phyloP scores from a whole-genome alignment of 2,113 vertebrate genomes.

The Triplophysa tibetana region DNA sequence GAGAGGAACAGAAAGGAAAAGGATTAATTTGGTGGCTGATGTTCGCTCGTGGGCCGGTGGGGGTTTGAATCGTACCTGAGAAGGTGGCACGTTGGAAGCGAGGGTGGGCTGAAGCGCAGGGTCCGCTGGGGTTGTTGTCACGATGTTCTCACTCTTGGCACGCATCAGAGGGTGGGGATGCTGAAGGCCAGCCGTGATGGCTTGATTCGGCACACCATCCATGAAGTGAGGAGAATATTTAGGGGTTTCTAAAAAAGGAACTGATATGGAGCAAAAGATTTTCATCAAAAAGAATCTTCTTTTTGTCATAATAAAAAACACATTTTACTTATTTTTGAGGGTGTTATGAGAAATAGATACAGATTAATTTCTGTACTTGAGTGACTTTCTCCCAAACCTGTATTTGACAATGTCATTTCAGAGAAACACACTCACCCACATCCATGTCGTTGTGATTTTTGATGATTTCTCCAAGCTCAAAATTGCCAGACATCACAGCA shows the following conservation, averaged over 20 bases:
- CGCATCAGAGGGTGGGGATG: constrained; percentile 78
- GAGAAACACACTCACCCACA: constrained; percentile 74
- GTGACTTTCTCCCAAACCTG: background rate
- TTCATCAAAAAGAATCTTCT: background rate
- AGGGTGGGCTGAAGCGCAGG: constrained; percentile 63
- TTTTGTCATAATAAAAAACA: background rate
- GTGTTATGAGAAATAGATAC: too few species aligned
- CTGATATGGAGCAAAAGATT: constrained; percentile 59
- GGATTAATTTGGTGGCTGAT: background rate
- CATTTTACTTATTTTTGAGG: background rate
- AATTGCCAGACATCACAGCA: constrained; percentile 87
- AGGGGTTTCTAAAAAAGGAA: constrained; percentile 88
- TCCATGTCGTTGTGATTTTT: constrained; percentile 87
- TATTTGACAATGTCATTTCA: background rate
- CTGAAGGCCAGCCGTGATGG: constrained; percentile 69
- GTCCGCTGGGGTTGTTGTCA: constrained; percentile 77
- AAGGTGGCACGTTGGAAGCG: constrained; percentile 11
- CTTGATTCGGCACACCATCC: constrained; percentile 75
- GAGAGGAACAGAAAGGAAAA: constrained; percentile 12
- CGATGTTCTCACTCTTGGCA: constrained; percentile 88
- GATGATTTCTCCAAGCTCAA: constrained; percentile 90
- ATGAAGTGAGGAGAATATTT: constrained; percentile 80
- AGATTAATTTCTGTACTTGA: too few species aligned
- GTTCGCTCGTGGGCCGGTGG: background rate
- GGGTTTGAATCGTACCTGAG: constrained; percentile 38